phyloP scores from a whole-genome alignment of 2,113 vertebrate genomes.

The Nesogale talazaci region DNA sequence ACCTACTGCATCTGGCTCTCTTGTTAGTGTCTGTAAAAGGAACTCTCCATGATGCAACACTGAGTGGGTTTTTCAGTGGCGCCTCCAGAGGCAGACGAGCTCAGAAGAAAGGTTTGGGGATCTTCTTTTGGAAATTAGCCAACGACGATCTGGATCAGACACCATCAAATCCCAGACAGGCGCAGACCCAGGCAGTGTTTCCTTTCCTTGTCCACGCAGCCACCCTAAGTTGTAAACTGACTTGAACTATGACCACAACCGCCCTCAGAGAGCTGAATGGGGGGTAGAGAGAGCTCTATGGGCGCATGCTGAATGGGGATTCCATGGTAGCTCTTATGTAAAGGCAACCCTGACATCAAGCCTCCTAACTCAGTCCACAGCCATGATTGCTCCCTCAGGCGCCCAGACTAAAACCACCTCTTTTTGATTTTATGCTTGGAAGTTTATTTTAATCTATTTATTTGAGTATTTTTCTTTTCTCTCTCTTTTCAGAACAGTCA shows the following conservation, averaged over 20 bases:
- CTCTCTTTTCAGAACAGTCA: neutral
- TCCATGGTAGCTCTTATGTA: neutral
- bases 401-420: neutral
- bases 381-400: neutral
- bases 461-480: neutral
- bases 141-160: neutral
- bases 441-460: neutral
- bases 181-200: neutral
- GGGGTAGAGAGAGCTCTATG: neutral
- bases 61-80: neutral
- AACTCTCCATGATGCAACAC: neutral
- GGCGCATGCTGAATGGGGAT: neutral
- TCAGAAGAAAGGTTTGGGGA: neutral
- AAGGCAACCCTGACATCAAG: neutral
- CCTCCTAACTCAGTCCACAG: neutral
- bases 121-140: neutral
- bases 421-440: neutral
- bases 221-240: neutral
- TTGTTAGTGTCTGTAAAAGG: constrained; percentile 49
- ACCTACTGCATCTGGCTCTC: constrained; percentile 36
- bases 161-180: neutral
- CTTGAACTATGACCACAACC: neutral
- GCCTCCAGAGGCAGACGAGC: neutral
- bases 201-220: neutral
- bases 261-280: neutral